These are phyloP conservation scores for Podarcis lilfordi DNA, from an alignment of 2,797 vertebrate species.

Conservation along the genomic window DNA sequence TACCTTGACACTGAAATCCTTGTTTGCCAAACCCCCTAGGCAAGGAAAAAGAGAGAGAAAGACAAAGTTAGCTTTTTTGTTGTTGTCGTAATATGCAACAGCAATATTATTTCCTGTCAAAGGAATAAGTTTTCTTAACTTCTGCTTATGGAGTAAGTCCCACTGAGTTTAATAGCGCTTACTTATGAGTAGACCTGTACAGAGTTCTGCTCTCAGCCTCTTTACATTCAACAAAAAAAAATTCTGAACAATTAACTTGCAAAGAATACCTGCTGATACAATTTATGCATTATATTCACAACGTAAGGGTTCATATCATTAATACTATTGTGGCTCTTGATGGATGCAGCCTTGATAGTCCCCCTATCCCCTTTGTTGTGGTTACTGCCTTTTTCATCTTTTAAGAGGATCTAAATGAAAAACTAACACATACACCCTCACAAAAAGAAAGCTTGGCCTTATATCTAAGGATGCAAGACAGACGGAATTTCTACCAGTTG, in stretches of 20 bases:
- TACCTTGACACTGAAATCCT: slow-evolving; percentile 99
- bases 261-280: slow-evolving; percentile 52
- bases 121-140: slow-evolving; percentile 48
- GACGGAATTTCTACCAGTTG: not conserved
- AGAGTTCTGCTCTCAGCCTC: not conserved
- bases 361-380: not conserved
- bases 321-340: not conserved
- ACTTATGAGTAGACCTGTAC: not conserved
- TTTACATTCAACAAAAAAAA: slow-evolving; percentile 31
- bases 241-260: slow-evolving; percentile 52
- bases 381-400: not conserved
- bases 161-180: not conserved
- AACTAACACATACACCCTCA: too few species aligned
- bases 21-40: slow-evolving; percentile 98
- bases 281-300: slow-evolving; percentile 7
- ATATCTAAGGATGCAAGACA: not conserved
- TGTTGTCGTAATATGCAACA: slow-evolving; percentile 49
- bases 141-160: slow-evolving; percentile 23
- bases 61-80: slow-evolving; percentile 30
- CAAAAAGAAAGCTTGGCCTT: too few species aligned
- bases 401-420: not conserved
- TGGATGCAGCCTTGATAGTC: not conserved
- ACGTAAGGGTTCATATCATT: not conserved
- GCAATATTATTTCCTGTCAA: slow-evolving; percentile 33
- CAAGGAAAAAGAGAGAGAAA: slow-evolving; percentile 70